These are phyloP conservation scores for Haliclona indistincta DNA, from an alignment of 37 sponge, comb jelly and placozoan species.

Conservation along the genomic window DNA sequence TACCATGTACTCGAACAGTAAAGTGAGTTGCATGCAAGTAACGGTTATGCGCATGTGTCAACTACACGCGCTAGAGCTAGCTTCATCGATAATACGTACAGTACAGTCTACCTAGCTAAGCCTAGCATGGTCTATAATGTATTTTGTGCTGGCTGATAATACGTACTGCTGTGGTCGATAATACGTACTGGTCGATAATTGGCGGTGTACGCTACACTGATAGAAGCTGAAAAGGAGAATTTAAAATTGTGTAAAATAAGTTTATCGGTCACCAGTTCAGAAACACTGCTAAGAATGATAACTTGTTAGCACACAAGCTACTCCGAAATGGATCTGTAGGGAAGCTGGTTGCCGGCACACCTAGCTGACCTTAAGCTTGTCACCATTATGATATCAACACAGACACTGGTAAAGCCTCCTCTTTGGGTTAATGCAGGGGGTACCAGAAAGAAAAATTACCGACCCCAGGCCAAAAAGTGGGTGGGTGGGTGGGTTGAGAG, in stretches of 20 bases:
- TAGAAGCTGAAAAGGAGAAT: too few relatives aligned
- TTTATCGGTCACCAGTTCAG: constrained; percentile 44
- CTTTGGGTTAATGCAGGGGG: too few relatives aligned
- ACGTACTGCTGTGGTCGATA: background rate
- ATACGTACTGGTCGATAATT: constrained; percentile 26
- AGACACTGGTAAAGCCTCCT: constrained; percentile 36
- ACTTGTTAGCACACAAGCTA: constrained; percentile 43
- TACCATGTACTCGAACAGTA: background rate
- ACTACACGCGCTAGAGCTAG: background rate
- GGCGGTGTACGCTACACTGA: constrained; percentile 15
- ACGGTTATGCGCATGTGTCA: background rate
- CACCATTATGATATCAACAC: constrained; percentile 47
- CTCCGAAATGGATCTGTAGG: constrained; percentile 5
- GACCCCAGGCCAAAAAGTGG: too few relatives aligned
- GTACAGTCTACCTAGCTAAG: too few relatives aligned
- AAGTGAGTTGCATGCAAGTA: background rate
- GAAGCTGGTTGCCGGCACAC: constrained; percentile 45
- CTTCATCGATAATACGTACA: too few relatives aligned
- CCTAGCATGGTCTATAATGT: too few relatives aligned
- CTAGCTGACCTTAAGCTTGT: constrained; percentile 87
- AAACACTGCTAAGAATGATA: constrained; percentile 78
- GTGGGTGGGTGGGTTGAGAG: too few relatives aligned
- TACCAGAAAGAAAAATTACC: too few relatives aligned
- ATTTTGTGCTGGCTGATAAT: background rate
- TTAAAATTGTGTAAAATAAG: too few relatives aligned